Conservation (phyloP, 64 coral and sea anemone genomes). For the Stichodactyla helianthus region DNA sequence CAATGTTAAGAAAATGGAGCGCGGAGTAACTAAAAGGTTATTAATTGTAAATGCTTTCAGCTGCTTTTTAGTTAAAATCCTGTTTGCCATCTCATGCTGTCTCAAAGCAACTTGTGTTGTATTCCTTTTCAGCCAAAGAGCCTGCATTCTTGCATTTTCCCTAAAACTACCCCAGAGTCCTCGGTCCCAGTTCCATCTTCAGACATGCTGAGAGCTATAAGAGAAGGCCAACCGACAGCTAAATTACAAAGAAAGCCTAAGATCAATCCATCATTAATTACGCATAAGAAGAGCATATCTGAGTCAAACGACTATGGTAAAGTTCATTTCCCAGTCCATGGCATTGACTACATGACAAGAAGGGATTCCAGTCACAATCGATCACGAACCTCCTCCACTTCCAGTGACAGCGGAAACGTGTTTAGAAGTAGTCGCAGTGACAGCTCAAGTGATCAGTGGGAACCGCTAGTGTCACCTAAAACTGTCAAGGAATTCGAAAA, state of each 20-base stretch:
- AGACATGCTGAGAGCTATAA: conserved; percentile 75
- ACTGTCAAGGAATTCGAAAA: conserved; percentile 3
- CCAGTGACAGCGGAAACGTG: conserved; percentile 7
- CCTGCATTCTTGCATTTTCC: conserved; percentile 68
- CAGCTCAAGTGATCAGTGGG: conserved; percentile 4
- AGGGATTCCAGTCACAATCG: background rate
- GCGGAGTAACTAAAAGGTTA: background rate
- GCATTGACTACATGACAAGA: conserved; percentile 50
- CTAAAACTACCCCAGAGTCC: conserved; percentile 52
- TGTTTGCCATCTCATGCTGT: background rate
- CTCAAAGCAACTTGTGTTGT: conserved; percentile 21
- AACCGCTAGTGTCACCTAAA: conserved; percentile 7
- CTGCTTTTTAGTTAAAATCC: background rate
- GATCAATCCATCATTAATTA: conserved; percentile 56
- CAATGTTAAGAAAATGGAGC: background rate
- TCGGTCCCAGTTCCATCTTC: conserved; percentile 56
- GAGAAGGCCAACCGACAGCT: conserved; percentile 27
- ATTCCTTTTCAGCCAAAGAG: conserved; percentile 85
- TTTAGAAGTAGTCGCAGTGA: conserved; percentile 10
- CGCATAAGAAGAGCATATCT: conserved; percentile 41
- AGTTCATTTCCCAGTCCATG: conserved; percentile 19
- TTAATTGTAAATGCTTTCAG: conserved; percentile 2
- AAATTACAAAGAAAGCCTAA: conserved; percentile 36
- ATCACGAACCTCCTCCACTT: background rate
- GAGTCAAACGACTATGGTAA: conserved; percentile 38